Conservation (phyloP, 1,140 invertebrate species). For the Atta cephalotes region DNA sequence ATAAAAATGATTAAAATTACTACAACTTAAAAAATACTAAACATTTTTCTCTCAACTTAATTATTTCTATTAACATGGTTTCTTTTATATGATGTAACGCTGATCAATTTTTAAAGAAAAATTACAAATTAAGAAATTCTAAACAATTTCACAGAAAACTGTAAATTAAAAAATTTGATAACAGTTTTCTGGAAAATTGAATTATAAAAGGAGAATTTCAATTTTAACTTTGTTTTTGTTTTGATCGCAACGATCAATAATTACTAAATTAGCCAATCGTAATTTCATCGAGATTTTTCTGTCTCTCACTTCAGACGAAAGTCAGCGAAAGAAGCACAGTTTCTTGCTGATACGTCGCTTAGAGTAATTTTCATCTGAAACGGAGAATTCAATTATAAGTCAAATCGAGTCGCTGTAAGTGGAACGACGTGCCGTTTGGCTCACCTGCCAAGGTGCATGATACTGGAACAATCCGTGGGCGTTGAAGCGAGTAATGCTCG, state of each 20-base stretch:
- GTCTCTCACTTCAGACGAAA: neutral
- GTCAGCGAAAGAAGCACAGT: no score
- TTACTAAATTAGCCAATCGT: neutral
- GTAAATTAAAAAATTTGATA: no score
- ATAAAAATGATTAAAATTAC: no score
- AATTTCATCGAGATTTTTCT: neutral
- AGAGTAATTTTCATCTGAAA: slow-evolving; percentile 54
- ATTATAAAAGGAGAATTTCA: neutral
- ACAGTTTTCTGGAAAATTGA: no score
- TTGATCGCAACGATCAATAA: no score
- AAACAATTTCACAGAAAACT: no score
- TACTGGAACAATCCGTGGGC: slow-evolving; percentile 80
- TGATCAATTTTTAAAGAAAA: no score
- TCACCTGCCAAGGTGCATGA: slow-evolving; percentile 78
- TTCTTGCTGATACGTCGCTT: neutral
- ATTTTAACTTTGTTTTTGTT: neutral
- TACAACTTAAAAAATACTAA: no score
- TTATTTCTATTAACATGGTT: no score
- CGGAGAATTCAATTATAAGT: slow-evolving; percentile 71
- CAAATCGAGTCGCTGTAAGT: slow-evolving; percentile 71
- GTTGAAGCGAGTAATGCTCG: slow-evolving; percentile 70
- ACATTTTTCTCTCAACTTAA: no score
- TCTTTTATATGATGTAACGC: no score
- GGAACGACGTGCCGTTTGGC: slow-evolving; percentile 73
- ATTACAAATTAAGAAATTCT: no score